Evolutionary conservation across 2,888 invertebrate species (phyloP).

Genomic region (Drosophila sordidula): DNA sequence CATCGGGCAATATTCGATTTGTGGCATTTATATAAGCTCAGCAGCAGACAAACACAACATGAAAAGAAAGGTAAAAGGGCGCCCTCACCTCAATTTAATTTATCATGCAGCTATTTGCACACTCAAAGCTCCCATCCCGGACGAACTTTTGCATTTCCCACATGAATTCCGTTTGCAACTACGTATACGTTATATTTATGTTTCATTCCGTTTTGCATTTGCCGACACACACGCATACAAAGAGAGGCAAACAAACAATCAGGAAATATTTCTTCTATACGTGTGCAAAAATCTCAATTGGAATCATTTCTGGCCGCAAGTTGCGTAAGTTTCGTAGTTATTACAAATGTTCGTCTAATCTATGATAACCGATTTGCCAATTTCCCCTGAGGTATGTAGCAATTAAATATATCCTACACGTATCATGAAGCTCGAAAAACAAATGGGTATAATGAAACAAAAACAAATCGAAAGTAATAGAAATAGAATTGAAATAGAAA

Average conservation of each 20-base stretch:
- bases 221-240: constrained; percentile 23
- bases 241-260: constrained; percentile 68
- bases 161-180: constrained; percentile 43
- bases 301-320: constrained; percentile 52
- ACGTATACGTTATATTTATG: constrained; percentile 79
- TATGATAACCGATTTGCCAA: constrained; percentile 56
- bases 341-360: constrained; percentile 76
- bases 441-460: constrained; percentile 61
- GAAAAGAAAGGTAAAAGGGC: background rate
- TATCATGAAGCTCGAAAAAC: constrained; percentile 31
- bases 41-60: background rate
- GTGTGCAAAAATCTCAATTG: constrained; percentile 54
- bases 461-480: constrained; percentile 61
- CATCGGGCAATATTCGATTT: constrained; percentile 48
- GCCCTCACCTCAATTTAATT: constrained; percentile 70
- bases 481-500: constrained; percentile 30
- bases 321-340: constrained; percentile 44
- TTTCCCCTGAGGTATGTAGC: constrained; percentile 56
- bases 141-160: constrained; percentile 72
- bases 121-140: constrained; percentile 25
- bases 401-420: constrained; percentile 63
- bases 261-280: constrained; percentile 37
- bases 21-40: constrained; percentile 44
- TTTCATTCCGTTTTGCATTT: constrained; percentile 60
- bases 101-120: constrained; percentile 62